Percentiles rank a stretch among this genome's conserved stretches.
phyloP scores from a whole-genome alignment of 2,113 vertebrate genomes.

The Gnathochromis pfefferi region DNA sequence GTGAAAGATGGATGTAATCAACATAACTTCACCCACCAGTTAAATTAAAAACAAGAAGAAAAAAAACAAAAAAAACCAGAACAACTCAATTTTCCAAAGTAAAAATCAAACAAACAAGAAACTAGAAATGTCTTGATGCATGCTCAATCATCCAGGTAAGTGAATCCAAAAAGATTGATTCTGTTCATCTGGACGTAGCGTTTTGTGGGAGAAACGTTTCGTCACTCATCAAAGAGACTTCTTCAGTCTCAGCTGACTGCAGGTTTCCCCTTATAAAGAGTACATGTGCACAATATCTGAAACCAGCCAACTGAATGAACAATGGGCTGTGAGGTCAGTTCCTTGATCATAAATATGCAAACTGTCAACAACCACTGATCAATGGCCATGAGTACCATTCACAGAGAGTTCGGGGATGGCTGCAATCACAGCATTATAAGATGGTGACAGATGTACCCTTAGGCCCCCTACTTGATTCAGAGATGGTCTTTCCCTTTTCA shows the following conservation, averaged over 20 bases:
- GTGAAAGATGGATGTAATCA: neutral
- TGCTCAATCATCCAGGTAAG: neutral
- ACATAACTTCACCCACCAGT: neutral
- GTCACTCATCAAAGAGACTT: neutral
- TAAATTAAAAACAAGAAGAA: neutral
- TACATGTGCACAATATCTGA: neutral
- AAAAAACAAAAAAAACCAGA: neutral
- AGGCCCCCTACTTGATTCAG: neutral
- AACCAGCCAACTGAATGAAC: neutral
- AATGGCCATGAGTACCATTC: fast-evolving
- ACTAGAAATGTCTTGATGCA: neutral
- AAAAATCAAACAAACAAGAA: neutral
- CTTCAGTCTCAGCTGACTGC: neutral
- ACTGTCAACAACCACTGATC: neutral
- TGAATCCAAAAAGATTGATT: neutral
- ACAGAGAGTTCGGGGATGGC: neutral
- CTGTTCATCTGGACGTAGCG: neutral
- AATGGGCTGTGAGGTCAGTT: neutral
- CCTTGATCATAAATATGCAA: neutral
- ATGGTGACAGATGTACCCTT: fast-evolving
- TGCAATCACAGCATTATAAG: neutral
- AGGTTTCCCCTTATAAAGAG: neutral
- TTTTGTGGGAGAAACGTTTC: neutral
- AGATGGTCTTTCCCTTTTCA: neutral
- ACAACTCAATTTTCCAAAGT: neutral